Evolutionary conservation across 1,140 invertebrate genomes (phyloP).

Genomic region (Sinella curviseta): DNA sequence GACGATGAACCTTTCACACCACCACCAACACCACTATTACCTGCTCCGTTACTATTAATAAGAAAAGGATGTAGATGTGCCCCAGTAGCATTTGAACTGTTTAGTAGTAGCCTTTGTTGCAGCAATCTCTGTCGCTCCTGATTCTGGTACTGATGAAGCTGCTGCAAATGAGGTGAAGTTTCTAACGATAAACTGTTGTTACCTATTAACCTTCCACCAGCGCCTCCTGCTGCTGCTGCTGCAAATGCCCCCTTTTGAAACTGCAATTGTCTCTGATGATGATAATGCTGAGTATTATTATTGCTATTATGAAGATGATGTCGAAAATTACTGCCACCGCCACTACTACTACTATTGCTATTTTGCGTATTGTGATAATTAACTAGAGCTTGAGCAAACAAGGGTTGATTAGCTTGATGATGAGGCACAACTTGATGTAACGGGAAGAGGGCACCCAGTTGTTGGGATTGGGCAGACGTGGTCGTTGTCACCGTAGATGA

Average conservation of each 20-base stretch:
- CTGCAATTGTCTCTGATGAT: constrained; percentile 27
- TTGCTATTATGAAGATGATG: constrained; percentile 7
- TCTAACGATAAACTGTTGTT: not conserved
- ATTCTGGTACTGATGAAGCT: constrained; percentile 5
- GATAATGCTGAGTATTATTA: constrained; percentile 14
- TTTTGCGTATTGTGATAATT: constrained; percentile 22
- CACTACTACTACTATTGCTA: not conserved
- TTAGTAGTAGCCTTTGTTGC: not conserved
- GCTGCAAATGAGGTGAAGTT: not conserved
- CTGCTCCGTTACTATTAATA: not conserved
- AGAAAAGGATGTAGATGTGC: not conserved
- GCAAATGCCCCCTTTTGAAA: not conserved
- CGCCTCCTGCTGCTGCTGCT: not conserved
- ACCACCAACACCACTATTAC: not conserved
- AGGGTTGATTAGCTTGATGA: constrained; percentile 16
- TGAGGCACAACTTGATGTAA: constrained; percentile 20
- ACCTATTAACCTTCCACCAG: not conserved
- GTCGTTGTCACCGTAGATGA: not conserved
- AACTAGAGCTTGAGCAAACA: constrained; percentile 26
- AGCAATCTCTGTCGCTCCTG: constrained; percentile 10
- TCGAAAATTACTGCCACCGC: not conserved
- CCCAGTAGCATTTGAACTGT: not conserved
- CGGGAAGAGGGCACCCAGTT: not conserved
- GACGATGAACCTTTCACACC: not conserved
- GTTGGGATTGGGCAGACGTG: not conserved